Evolutionary conservation across 2,113 vertebrate species (phyloP).

Genomic region (Microtus ochrogaster): DNA sequence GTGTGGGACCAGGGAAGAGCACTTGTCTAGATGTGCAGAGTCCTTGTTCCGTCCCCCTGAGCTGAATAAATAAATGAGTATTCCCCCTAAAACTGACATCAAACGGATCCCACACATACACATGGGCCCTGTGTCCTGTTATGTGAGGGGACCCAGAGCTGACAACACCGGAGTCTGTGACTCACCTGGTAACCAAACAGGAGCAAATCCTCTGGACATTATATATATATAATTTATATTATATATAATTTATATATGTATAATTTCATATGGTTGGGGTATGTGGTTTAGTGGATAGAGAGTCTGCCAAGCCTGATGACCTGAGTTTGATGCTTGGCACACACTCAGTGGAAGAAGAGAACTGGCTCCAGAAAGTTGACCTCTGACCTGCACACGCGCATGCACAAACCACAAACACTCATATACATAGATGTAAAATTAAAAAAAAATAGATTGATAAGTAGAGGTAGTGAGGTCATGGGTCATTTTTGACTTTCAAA

Average conservation of each 20-base stretch:
- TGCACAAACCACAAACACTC: not conserved
- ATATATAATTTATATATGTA: too few relatives aligned
- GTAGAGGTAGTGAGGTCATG: too few relatives aligned
- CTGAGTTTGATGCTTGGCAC: not conserved
- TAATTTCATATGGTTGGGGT: too few relatives aligned
- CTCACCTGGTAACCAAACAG: rapidly evolving
- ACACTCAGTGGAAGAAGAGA: not conserved
- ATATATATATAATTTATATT: not conserved
- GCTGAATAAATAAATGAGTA: not conserved
- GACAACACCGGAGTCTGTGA: rapidly evolving
- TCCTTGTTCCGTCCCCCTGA: not conserved
- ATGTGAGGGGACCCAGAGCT: not conserved
- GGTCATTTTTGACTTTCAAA: not conserved
- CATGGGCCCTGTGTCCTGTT: not conserved
- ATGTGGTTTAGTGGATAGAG: not conserved
- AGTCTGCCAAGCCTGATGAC: not conserved
- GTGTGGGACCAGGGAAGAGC: not conserved
- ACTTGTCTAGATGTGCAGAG: not conserved
- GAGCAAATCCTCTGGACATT: rapidly evolving
- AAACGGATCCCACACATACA: not conserved
- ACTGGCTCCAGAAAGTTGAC: not conserved
- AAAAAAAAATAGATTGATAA: not conserved
- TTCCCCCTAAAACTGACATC: rapidly evolving
- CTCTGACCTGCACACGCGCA: not conserved
- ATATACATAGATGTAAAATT: not conserved